Evolutionary conservation across 1,140 invertebrate species (phyloP).

Genomic region (Drosophila virilis): DNA sequence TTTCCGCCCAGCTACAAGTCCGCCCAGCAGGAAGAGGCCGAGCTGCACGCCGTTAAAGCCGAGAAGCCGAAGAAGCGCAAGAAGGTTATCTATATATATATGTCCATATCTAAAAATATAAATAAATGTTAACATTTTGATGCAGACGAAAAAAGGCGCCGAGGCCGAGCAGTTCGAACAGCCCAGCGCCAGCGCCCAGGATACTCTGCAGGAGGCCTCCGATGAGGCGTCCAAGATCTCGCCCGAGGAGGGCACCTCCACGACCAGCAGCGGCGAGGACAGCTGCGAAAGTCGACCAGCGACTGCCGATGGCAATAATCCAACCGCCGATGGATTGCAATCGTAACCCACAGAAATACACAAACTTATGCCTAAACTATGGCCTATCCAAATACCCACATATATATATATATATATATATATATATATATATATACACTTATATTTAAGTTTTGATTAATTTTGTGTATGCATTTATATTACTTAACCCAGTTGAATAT

Average conservation of each 20-base stretch:
- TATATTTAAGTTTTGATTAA: not conserved
- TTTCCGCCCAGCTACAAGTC: conserved; percentile 87
- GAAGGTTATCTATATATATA: conserved; percentile 41
- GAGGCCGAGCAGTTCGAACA: conserved; percentile 50
- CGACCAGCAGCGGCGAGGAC: conserved; percentile 74
- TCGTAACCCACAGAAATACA: not conserved
- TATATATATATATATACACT: not conserved
- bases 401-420: not conserved
- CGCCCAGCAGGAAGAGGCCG: conserved; percentile 64
- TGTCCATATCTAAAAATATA: not conserved
- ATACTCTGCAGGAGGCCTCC: conserved; percentile 48
- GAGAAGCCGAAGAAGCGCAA: conserved; percentile 74
- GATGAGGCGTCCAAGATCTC: conserved; percentile 67
- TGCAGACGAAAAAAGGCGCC: conserved; percentile 68
- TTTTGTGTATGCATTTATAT: not conserved
- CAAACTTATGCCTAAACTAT: too few relatives aligned
- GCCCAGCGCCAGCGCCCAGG: conserved; percentile 23
- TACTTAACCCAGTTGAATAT: too few relatives aligned
- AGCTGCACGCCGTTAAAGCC: conserved; percentile 66
- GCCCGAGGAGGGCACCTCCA: conserved; percentile 68
- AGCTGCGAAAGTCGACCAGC: conserved; percentile 74
- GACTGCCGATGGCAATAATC: conserved; percentile 67
- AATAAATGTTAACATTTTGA: not conserved
- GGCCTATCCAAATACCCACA: not conserved
- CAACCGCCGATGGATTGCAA: conserved; percentile 13